Evolutionary conservation across 2,113 vertebrate genomes (phyloP).

Genomic region (Anarhynchus alexandrinus): DNA sequence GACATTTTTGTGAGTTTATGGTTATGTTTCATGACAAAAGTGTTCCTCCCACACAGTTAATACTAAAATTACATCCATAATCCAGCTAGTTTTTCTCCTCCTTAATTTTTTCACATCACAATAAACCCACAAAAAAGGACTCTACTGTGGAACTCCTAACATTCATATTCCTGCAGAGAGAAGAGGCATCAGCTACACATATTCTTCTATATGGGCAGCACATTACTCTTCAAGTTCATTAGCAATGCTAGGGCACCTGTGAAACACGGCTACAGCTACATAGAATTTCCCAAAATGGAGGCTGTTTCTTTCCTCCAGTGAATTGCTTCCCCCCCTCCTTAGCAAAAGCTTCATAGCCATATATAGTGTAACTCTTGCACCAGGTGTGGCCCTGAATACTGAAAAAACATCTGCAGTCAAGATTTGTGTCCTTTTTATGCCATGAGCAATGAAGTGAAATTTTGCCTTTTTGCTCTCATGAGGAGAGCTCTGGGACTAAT

Average conservation of each 20-base stretch:
- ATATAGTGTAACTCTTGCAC: not conserved
- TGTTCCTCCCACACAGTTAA: not conserved
- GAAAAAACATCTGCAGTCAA: constrained; percentile 50
- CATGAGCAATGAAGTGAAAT: constrained; percentile 20
- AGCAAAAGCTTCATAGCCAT: not conserved
- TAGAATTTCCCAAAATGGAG: not conserved
- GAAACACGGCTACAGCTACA: not conserved
- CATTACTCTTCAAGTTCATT: not conserved
- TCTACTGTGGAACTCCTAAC: not conserved
- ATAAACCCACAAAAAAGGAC: not conserved
- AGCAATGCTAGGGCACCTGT: not conserved
- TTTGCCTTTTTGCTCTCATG: constrained; percentile 36
- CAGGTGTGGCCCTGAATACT: constrained; percentile 50
- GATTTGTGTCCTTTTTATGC: not conserved
- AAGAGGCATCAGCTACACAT: not conserved
- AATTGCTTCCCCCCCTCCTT: not conserved
- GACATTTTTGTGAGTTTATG: not conserved
- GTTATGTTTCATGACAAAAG: not conserved
- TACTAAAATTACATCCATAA: not conserved
- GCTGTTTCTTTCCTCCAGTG: not conserved
- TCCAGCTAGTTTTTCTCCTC: not conserved
- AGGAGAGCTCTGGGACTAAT: constrained; percentile 50
- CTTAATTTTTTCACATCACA: not conserved
- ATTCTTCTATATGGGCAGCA: not conserved
- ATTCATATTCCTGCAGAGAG: not conserved